phyloP scores from a whole-genome alignment of 2,113 vertebrate genomes.

The Excalfactoria chinensis region DNA sequence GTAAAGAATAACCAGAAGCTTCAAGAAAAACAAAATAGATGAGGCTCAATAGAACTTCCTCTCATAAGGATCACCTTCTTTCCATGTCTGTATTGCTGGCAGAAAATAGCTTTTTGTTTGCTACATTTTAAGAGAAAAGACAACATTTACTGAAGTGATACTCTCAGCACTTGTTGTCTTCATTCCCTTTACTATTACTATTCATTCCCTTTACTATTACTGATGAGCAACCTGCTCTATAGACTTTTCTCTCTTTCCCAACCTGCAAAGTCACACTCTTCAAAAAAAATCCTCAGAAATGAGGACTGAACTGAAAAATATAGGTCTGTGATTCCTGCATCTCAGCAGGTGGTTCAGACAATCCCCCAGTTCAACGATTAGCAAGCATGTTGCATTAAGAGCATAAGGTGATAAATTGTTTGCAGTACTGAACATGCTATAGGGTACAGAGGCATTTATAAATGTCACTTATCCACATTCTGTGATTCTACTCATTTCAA shows the following conservation, averaged over 20 bases:
- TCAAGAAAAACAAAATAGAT: neutral
- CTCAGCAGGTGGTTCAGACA: accelerated
- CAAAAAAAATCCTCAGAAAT: neutral
- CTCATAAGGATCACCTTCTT: neutral
- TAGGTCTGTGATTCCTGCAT: neutral
- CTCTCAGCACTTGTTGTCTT: too few species aligned
- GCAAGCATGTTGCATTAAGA: accelerated
- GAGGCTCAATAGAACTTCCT: neutral
- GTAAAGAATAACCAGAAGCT: neutral
- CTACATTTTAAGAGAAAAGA: neutral
- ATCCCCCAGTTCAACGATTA: neutral
- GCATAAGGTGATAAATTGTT: accelerated
- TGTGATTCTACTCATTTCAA: neutral
- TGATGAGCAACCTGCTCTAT: neutral
- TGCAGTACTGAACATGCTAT: neutral
- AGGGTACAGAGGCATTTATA: accelerated
- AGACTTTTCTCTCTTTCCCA: neutral
- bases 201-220: neutral
- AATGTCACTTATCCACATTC: neutral
- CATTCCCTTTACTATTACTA: too few species aligned
- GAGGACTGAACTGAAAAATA: accelerated
- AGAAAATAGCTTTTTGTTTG: neutral
- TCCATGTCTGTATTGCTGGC: neutral
- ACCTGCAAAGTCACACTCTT: neutral
- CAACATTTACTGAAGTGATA: neutral